Percentiles rank a stretch among this genome's conserved stretches.
phyloP scores from a whole-genome alignment of 2,113 vertebrate genomes.

The Scomber colias region DNA sequence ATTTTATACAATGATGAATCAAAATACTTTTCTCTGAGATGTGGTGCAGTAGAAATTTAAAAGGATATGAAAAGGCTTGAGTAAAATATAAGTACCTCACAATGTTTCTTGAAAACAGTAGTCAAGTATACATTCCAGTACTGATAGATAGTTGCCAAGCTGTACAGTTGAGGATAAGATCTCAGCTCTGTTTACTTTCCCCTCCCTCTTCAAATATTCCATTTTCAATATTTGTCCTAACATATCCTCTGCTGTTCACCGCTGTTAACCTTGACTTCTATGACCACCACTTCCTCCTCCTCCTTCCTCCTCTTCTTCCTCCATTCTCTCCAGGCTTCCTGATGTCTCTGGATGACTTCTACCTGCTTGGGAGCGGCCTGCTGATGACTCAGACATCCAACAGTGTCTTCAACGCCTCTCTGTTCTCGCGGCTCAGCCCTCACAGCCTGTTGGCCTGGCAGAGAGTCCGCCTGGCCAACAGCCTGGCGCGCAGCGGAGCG shows the following conservation, averaged over 20 bases:
- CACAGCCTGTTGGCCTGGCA: conserved; percentile 91
- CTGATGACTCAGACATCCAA: conserved; percentile 93
- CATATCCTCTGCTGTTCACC: background rate
- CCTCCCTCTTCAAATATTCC: background rate
- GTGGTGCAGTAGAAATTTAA: no score
- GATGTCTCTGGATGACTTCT: conserved; percentile 93
- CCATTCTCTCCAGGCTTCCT: conserved; percentile 85
- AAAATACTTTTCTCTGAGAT: no score
- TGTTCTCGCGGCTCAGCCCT: conserved; percentile 85
- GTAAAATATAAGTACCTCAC: no score
- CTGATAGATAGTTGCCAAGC: background rate
- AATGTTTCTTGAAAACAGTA: no score
- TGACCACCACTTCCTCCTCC: background rate
- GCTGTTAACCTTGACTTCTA: no score
- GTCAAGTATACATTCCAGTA: background rate
- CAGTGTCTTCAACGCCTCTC: conserved; percentile 86
- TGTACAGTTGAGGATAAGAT: background rate
- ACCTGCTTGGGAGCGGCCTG: conserved; percentile 90
- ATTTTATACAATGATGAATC: no score
- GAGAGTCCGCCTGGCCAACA: conserved; percentile 90
- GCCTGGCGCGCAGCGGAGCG: conserved; percentile 86
- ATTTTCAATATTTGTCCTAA: background rate
- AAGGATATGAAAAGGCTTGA: no score
- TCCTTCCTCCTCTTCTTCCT: background rate
- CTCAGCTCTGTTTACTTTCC: background rate